Conservation (phyloP, 2,797 vertebrate genomes). For the Benthosema pterotum region DNA sequence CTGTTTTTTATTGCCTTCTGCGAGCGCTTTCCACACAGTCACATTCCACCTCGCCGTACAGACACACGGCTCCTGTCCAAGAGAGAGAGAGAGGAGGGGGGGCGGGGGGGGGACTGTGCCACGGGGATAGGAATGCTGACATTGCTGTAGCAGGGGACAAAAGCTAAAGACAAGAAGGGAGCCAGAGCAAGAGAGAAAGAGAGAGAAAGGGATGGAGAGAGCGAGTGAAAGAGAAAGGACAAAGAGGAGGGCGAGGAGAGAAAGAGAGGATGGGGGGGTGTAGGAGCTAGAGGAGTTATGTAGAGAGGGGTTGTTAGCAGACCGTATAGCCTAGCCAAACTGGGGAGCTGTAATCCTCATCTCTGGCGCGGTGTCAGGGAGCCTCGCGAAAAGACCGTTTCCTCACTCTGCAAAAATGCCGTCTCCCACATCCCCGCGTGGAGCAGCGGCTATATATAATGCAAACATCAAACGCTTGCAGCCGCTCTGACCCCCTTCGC, state of each 20-base stretch:
- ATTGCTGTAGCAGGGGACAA: constrained; percentile 63
- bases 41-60: constrained; percentile 71
- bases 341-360: constrained; percentile 58
- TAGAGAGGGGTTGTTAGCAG: constrained; percentile 51
- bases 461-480: constrained; percentile 67
- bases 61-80: constrained; percentile 63
- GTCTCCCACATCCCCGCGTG: constrained; percentile 55
- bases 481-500: constrained; percentile 56
- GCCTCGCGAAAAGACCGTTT: constrained; percentile 61
- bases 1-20: constrained; percentile 76
- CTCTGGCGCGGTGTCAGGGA: constrained; percentile 68
- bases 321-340: constrained; percentile 45
- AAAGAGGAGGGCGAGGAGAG: constrained; percentile 24
- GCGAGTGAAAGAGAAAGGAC: constrained; percentile 42
- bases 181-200: no score
- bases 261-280: constrained; percentile 29
- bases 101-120: constrained; percentile 64
- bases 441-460: constrained; percentile 60
- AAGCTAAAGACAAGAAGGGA: constrained; percentile 34
- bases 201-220: background rate
- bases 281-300: constrained; percentile 30
- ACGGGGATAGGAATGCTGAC: constrained; percentile 73
- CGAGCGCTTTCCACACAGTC: constrained; percentile 72
- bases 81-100: constrained; percentile 45
- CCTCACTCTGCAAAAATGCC: constrained; percentile 74